Base-by-base conservation (phyloP, 2,888 invertebrate genomes). In the Allygus modestus region DNA sequence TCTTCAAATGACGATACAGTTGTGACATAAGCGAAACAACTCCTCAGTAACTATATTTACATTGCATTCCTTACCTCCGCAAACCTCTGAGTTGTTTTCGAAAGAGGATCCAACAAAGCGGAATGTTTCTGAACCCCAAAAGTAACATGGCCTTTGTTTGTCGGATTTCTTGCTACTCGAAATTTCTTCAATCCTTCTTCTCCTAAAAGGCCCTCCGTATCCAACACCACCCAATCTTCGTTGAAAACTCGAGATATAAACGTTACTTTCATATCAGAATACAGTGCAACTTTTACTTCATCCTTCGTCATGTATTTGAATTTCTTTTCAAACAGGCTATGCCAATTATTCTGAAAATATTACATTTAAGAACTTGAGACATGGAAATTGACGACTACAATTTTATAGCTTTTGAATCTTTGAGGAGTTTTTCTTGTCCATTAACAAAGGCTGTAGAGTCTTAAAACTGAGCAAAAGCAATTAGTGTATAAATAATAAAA, bases 71-170 rank as follows among this genome's bases (percentile, higher is more conserved):
- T 28, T 77, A 77, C 75, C 75, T 77, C 51, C 26, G 26, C 7
- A 28, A 77, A 46, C 26, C 75, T 43, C 28, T 46, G 46, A 28
- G 46, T 46, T 11, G 37, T 28, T 15, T 17, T 26, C 9, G 75
- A 46, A 9, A 77, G 46, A 26, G 75, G 75, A 17, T 77, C 46
- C 46, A 46, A 51, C 46, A 46, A 26, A 28, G 75, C 28, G 0
- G 75, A 77, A 46, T 77, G 43, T 41, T 77, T 77, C 46, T 41
- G 5, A 0, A 77, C 75, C 26, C 75, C 75, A 28, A 77, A 77
- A 7, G 51, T 20, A 0, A 77, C 15, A 28, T 77, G 46, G 7
- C 33, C 20, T 71, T 17, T 41, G 9, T 20, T 31, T 23, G n/a
- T 20, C 0, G 17, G 11, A 4, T 71, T 41, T 41, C 41, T 71